phyloP scores from a whole-genome alignment of 2,113 vertebrate genomes.

The Leucosticte australis region DNA sequence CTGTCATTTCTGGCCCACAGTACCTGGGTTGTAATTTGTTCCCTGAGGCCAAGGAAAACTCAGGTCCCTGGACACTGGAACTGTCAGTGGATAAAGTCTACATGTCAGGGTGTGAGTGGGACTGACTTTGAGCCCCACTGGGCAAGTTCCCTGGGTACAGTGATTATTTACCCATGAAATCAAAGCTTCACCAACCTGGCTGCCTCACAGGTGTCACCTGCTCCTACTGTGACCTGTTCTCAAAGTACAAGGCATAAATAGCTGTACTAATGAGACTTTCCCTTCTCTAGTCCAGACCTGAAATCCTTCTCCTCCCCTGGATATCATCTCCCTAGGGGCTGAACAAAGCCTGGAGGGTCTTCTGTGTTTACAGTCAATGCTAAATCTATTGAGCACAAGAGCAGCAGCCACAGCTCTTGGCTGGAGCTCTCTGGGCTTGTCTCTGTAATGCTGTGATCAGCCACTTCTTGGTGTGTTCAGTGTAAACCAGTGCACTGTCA shows the following conservation, averaged over 20 bases:
- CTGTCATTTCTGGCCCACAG: neutral
- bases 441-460: neutral
- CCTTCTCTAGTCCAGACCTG: neutral
- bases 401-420: neutral
- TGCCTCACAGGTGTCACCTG: neutral
- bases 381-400: accelerated
- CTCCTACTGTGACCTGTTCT: neutral
- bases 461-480: neutral
- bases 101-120: neutral
- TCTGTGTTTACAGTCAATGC: neutral
- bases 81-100: neutral
- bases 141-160: neutral
- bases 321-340: neutral
- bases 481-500: neutral
- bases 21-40: neutral
- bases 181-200: neutral
- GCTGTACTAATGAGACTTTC: neutral
- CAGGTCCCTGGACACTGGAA: neutral
- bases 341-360: neutral
- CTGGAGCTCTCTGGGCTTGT: neutral
- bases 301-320: neutral
- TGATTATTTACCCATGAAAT: neutral
- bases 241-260: neutral
- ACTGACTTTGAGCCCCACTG: neutral
- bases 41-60: neutral